These are phyloP conservation scores for Esox masquinongy DNA, from an alignment of 2,797 vertebrate genomes.

Conservation along the genomic window DNA sequence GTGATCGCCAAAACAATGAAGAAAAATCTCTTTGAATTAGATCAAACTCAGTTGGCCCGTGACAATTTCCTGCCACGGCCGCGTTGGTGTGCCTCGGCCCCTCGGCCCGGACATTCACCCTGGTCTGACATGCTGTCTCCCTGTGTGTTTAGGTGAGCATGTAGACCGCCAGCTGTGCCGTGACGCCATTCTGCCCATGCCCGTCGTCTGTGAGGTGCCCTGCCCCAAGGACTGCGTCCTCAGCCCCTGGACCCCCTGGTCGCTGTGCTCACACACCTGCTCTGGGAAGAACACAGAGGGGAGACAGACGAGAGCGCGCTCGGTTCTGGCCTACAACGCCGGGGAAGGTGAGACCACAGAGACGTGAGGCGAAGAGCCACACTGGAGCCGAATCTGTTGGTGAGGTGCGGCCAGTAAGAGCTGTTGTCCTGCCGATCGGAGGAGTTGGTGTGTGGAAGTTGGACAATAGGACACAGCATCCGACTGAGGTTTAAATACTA, in stretches of 20 bases:
- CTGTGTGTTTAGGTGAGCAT: slow-evolving; percentile 75
- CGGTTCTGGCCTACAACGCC: slow-evolving; percentile 87
- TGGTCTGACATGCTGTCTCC: background rate
- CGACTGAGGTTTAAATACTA: background rate
- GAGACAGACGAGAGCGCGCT: slow-evolving; percentile 86
- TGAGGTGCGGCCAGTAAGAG: no score
- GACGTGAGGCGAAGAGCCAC: background rate
- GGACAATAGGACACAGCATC: background rate
- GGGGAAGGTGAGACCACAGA: slow-evolving; percentile 80
- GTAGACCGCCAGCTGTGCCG: slow-evolving; percentile 89
- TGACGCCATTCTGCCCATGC: slow-evolving; percentile 94
- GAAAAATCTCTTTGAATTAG: no score
- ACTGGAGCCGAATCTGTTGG: no score
- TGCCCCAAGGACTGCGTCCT: slow-evolving; percentile 94
- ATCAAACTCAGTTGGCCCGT: no score
- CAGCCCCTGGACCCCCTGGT: slow-evolving; percentile 90
- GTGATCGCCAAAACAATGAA: no score
- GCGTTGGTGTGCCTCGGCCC: no score
- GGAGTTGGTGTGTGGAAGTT: background rate
- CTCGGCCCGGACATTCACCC: background rate
- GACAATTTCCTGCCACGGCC: no score
- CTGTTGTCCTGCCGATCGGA: background rate
- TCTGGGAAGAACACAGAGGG: slow-evolving; percentile 96
- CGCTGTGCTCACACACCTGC: slow-evolving; percentile 95
- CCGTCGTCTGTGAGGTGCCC: slow-evolving; percentile 85